phyloP scores from a whole-genome alignment of 2,888 invertebrate species.

The Clusia tigrina region DNA sequence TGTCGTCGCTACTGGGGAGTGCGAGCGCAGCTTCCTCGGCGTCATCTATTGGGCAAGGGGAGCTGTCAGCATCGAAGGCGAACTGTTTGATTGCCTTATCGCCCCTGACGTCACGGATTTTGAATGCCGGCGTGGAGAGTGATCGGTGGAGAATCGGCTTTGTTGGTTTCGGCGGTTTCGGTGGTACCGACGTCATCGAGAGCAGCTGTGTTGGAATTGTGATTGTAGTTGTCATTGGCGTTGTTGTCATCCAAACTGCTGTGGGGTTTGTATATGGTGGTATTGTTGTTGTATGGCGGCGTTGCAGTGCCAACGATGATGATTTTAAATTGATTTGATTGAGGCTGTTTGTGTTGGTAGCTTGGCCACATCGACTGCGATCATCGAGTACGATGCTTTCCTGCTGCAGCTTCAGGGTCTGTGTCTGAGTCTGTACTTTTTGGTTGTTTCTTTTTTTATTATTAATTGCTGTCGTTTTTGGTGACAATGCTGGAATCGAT shows the following conservation, averaged over 20 bases:
- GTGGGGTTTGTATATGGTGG: neutral
- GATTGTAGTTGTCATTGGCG: conserved; percentile 16
- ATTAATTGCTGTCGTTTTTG: neutral
- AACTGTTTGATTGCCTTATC: neutral
- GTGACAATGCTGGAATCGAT: neutral
- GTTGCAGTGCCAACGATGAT: conserved; percentile 7
- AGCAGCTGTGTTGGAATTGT: conserved; percentile 21
- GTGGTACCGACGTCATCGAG: conserved; percentile 35
- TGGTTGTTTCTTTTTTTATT: neutral
- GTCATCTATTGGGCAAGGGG: neutral
- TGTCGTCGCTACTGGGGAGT: too few relatives aligned
- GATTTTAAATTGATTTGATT: conserved; percentile 56
- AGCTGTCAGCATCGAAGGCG: neutral
- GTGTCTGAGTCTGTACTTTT: neutral
- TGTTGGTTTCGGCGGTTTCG: conserved; percentile 28
- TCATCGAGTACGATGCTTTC: neutral
- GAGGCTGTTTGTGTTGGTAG: conserved; percentile 30
- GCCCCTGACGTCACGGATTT: conserved; percentile 8
- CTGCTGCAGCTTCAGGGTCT: neutral
- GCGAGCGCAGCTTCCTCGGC: neutral
- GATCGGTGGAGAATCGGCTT: conserved; percentile 38
- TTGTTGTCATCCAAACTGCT: conserved; percentile 24
- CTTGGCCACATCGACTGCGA: neutral
- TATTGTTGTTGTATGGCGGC: neutral
- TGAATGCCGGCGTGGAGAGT: conserved; percentile 32